Evolutionary conservation across 2,113 vertebrate genomes (phyloP).

Genomic region (Pteruthius melanotis): DNA sequence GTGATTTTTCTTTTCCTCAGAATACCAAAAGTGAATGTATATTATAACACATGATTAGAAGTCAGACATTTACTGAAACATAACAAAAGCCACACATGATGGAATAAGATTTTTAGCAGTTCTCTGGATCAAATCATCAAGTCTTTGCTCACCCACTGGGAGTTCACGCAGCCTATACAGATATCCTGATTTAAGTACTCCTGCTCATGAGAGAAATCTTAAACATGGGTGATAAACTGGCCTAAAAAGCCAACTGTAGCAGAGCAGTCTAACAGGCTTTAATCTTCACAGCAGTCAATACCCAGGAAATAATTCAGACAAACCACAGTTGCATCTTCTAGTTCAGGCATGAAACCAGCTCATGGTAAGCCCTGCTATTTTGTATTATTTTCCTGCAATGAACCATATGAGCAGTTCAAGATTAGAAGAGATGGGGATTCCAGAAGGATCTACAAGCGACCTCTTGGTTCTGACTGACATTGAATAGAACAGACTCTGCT

Average conservation of each 20-base stretch:
- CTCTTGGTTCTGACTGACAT: not conserved
- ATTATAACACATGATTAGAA: not conserved
- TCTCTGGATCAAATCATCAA: not conserved
- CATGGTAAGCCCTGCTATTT: not conserved
- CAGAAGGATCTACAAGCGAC: not conserved
- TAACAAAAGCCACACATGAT: not conserved
- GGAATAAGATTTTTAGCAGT: not conserved
- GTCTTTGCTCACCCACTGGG: not conserved
- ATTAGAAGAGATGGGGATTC: not conserved
- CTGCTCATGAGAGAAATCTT: not conserved
- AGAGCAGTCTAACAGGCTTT: not conserved
- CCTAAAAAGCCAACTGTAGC: not conserved
- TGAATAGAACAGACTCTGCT: not conserved
- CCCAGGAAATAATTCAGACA: not conserved
- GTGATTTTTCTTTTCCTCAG: not conserved
- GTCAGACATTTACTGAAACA: not conserved
- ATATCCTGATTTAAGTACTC: not conserved
- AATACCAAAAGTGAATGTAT: not conserved
- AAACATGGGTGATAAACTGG: not conserved
- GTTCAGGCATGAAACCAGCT: not conserved
- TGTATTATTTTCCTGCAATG: not conserved
- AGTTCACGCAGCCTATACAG: not conserved
- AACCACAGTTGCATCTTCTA: not conserved
- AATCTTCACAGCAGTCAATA: not conserved
- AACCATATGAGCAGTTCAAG: not conserved